Evolutionary conservation across 2,888 invertebrate species (phyloP).

Genomic region (Calameuta idolon): DNA sequence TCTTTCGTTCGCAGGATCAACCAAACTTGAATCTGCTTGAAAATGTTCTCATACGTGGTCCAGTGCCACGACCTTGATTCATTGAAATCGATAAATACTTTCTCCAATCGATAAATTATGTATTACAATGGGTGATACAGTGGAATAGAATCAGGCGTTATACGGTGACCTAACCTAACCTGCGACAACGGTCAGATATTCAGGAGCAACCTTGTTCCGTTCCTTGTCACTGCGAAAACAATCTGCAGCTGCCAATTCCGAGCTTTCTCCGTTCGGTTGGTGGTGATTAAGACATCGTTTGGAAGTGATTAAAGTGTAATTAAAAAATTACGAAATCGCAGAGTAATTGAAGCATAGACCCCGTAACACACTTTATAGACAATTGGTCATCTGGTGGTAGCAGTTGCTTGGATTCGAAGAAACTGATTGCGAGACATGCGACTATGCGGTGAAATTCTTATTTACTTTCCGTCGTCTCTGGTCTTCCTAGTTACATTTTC

Average conservation of each 20-base stretch:
- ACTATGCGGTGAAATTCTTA: neutral
- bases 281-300: constrained; percentile 1
- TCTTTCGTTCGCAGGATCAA: neutral
- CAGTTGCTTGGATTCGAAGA: neutral
- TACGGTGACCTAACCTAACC: neutral
- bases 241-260: neutral
- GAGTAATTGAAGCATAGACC: constrained; percentile 37
- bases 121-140: neutral
- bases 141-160: neutral
- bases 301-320: constrained; percentile 25
- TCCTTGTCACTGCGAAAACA: neutral
- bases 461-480: neutral
- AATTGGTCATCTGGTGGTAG: neutral
- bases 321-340: constrained; percentile 43
- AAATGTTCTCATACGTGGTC: neutral
- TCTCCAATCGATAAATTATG: neutral
- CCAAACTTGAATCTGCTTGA: neutral
- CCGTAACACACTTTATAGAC: constrained; percentile 38
- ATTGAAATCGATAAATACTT: neutral
- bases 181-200: neutral
- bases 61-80: neutral
- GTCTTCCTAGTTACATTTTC: neutral
- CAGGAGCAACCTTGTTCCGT: neutral
- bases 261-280: constrained; percentile 3
- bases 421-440: neutral